Evolutionary conservation across 2,797 vertebrate species (phyloP).

Genomic region (Amniataba percoides): DNA sequence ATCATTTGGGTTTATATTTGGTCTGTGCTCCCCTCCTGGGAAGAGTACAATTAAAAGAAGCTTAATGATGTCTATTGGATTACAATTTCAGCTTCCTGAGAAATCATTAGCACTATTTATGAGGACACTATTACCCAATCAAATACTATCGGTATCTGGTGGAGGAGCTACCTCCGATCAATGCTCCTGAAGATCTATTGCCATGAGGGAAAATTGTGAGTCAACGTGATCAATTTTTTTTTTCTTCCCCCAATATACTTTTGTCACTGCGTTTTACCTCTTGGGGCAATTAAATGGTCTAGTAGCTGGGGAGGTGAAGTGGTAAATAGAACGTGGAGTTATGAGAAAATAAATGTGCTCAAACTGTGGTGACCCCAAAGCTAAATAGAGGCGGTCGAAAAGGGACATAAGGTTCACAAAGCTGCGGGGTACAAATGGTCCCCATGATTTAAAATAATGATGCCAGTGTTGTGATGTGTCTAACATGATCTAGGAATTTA

Average conservation of each 20-base stretch:
- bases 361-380: slow-evolving; percentile 52
- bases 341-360: slow-evolving; percentile 46
- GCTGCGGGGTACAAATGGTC: slow-evolving; percentile 52
- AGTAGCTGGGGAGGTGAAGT: slow-evolving; percentile 39
- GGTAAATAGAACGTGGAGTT: slow-evolving; percentile 49
- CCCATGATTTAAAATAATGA: slow-evolving; percentile 58
- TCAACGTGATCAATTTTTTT: slow-evolving; percentile 55
- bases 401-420: slow-evolving; percentile 38
- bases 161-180: slow-evolving; percentile 69
- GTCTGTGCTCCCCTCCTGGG: slow-evolving; percentile 32
- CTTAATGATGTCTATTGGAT: slow-evolving; percentile 80
- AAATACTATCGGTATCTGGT: slow-evolving; percentile 64
- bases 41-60: slow-evolving; percentile 75
- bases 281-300: slow-evolving; percentile 60
- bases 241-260: slow-evolving; percentile 24
- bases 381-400: slow-evolving; percentile 36
- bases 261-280: slow-evolving; percentile 48
- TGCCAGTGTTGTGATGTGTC: slow-evolving; percentile 36
- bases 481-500: slow-evolving; percentile 12
- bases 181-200: slow-evolving; percentile 71
- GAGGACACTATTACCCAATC: slow-evolving; percentile 73
- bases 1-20: slow-evolving; percentile 57
- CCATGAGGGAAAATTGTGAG: slow-evolving; percentile 58
- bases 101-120: slow-evolving; percentile 83
- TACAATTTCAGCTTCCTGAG: slow-evolving; percentile 75